Base-by-base conservation (phyloP, 1,140 invertebrate genomes). In the Pseudomyrmex gracilis region DNA sequence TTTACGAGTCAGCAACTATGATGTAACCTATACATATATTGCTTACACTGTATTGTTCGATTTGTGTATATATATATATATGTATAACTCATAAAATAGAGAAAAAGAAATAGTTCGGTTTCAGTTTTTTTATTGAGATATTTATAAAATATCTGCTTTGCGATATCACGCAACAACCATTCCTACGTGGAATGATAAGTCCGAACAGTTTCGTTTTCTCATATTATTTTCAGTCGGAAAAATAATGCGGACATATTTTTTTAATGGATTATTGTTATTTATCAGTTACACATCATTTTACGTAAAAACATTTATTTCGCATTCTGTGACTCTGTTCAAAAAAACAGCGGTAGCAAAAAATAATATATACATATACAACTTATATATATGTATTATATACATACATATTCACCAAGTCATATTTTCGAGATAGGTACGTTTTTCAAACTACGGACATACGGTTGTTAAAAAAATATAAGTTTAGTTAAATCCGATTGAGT, bases 61-160 rank as follows among this genome's bases (percentile, higher is more conserved):
- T 34, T 34, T 34, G 34, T 24, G 10, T 0, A 47, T 12, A 1
- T 22, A 15, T 9, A n/a, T 17, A 22, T 22, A 5, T 60, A 22
- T 22, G 2, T 20, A 12, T 34, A 34, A 34, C 34, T 34, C 34
- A 34, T 34, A 34, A 34, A 34, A 5, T 34, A 34, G 5, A 34
- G 34, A 7, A 34, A 34, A 5, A 34, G 34, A 34, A 34, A 34
- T n/a, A 34, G 34, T 34, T 34, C 34, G 34, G 34, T 34, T 34
- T 34, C 34, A 34, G 34, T 34, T 34, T 34, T 34, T 17, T 22
- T 58, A 12, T 10, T 66, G 73, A 77, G 67, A 77, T 77, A 17
- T 77, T 77, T 67, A 67, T 67, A 47, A 53, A 45, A 2, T 15
- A 34, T 57, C 12, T 34, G 20, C 2, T 53, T 13, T 53, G 51